Evolutionary conservation across 2,113 vertebrate species (phyloP).

Genomic region (Phalacrocorax brasilianus): DNA sequence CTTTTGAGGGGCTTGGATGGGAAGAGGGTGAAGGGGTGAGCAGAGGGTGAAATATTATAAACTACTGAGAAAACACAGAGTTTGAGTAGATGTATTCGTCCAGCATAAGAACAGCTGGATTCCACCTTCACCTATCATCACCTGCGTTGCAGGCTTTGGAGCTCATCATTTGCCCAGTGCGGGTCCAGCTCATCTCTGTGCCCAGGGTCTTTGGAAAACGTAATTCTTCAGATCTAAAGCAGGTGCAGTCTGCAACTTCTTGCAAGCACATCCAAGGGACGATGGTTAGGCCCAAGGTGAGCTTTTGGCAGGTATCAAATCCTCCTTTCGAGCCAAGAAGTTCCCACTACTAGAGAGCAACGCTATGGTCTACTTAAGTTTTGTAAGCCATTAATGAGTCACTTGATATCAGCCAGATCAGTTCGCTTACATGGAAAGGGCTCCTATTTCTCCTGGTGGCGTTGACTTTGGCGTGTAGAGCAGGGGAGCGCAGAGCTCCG

Average conservation of each 20-base stretch:
- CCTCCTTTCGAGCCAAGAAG: constrained; percentile 40
- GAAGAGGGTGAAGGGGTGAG: neutral
- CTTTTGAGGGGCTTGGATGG: neutral
- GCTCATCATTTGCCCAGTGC: neutral
- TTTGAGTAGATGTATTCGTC: neutral
- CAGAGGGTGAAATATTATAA: neutral
- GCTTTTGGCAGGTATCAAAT: constrained; percentile 43
- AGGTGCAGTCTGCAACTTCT: neutral
- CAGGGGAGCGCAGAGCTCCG: neutral
- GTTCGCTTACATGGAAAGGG: constrained; percentile 60
- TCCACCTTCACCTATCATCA: neutral
- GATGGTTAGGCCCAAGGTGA: neutral
- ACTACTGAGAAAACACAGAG: neutral
- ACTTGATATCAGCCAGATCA: constrained; percentile 47
- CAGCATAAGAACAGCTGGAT: neutral
- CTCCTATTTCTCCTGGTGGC: constrained; percentile 49
- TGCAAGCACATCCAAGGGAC: neutral
- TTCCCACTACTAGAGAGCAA: constrained; percentile 42
- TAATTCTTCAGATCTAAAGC: neutral
- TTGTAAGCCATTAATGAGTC: constrained; percentile 58
- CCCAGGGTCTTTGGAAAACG: neutral
- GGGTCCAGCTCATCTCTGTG: neutral
- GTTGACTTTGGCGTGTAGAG: neutral
- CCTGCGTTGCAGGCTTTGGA: neutral
- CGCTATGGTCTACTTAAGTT: constrained; percentile 56